A percentile compares a stretch with the other conserved stretches of the same genome.
These are phyloP conservation scores for Protodeltote pygarga DNA, from an alignment of 2,888 invertebrate genomes.

Conservation along the genomic window DNA sequence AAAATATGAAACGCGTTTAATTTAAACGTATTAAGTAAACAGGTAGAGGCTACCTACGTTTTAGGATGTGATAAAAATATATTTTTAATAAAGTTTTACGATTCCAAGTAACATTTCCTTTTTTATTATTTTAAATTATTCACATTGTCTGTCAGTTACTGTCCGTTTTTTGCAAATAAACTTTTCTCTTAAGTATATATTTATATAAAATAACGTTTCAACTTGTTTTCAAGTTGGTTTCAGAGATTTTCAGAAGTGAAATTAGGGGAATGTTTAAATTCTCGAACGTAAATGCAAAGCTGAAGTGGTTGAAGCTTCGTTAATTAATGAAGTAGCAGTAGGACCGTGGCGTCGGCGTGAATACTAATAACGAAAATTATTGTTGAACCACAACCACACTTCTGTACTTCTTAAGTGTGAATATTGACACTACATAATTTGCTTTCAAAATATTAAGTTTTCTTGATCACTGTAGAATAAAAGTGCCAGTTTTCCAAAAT, in stretches of 20 bases:
- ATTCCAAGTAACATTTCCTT: conserved; percentile 32
- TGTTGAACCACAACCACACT: conserved; percentile 49
- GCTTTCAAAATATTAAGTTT: no score
- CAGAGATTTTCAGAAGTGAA: conserved; percentile 52
- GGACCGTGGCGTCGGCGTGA: conserved; percentile 59
- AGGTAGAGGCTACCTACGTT: conserved; percentile 26
- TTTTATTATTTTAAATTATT: conserved; percentile 49
- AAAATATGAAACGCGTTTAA: conserved; percentile 33
- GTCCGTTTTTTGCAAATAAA: conserved; percentile 34
- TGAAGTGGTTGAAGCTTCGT: conserved; percentile 68
- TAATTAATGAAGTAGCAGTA: conserved; percentile 75
- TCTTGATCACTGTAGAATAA: no score
- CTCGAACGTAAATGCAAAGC: conserved; percentile 63
- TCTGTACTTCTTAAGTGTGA: conserved; percentile 15
- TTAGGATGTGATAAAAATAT: conserved; percentile 44
- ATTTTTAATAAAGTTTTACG: conserved; percentile 51
- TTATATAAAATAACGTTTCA: conserved; percentile 32
- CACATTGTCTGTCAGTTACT: conserved; percentile 28
- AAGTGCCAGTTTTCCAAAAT: no score
- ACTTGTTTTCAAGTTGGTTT: conserved; percentile 38
- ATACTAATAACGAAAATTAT: conserved; percentile 72
- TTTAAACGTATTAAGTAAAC: conserved; percentile 23
- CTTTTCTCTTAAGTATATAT: conserved; percentile 26
- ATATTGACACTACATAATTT: conserved; percentile 3
- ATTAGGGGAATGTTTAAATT: conserved; percentile 69